Evolutionary conservation across 2,797 vertebrate genomes (phyloP), one percentile per base, ranked within the genome.

Genomic region (Xerus rutilus): DNA sequence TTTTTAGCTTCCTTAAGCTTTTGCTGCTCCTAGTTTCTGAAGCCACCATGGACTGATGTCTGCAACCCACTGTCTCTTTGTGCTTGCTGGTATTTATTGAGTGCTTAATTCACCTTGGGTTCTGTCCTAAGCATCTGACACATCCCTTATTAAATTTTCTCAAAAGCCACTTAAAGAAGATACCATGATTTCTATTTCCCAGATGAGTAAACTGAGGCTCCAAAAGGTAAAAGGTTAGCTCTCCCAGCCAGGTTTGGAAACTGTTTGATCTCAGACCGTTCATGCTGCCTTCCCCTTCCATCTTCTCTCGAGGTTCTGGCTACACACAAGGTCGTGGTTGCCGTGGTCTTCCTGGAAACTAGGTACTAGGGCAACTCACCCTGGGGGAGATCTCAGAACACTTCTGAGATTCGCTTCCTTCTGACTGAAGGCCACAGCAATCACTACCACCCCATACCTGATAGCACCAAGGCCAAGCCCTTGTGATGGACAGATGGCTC

Each of bases 391-490:
- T 5, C 30, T 7, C 20, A 25, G 35, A 81, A 79, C 2, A 52
- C 3, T 1, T 7, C 45, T 7, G 32, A 76, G 4, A 17, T n/a
- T 79, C 89, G 32, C 35, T 86, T 76, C 64, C 2, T 0, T 11
- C n/a, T 23, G 20, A 32, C 25, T 13, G 43, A 43, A 86, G 20
- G 23, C 23, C 78, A 39, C 1, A 35, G 72, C 4, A 23, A 47
- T 30, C 20, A 21, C 17, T 10, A 17, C 3, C 4, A 35, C 4
- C 17, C 62, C n/a, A 15, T 0, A 0, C 10, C 23, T 39, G 11
- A 5, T 2, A 12, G n/a, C 3, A 67, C 23, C 0, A 4, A 65
- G 15, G 17, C 52, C n/a, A 7, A 23, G 30, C 25, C 20, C 47
- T 4, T 70, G n/a, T 54, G 57, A 43, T 0, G 9, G 52, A 54